phyloP scores from a whole-genome alignment of 2,113 vertebrate species.

The Budorcas taxicolor region DNA sequence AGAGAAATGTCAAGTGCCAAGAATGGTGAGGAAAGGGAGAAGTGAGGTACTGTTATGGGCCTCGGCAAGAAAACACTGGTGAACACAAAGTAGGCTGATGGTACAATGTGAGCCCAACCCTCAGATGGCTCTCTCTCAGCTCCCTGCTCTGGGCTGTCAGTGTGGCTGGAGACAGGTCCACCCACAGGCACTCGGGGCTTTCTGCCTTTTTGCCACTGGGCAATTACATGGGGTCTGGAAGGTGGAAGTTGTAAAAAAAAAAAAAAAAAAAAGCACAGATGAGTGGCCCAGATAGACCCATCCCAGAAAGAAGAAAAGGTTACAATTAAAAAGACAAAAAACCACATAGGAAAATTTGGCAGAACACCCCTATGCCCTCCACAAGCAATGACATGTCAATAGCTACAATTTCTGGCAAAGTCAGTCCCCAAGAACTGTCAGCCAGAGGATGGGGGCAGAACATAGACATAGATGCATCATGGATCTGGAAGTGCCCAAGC shows the following conservation, averaged over 20 bases:
- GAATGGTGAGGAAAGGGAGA: neutral
- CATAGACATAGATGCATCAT: rapidly evolving
- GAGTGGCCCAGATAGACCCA: neutral
- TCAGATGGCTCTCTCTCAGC: neutral
- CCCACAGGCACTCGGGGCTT: neutral
- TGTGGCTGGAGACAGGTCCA: neutral
- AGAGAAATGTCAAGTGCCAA: neutral
- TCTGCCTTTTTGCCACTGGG: neutral
- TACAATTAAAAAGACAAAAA: neutral
- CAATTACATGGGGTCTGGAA: neutral
- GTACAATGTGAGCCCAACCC: neutral
- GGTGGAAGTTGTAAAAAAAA: neutral
- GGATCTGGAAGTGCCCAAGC: neutral
- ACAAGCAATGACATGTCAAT: rapidly evolving
- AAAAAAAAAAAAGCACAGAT: neutral
- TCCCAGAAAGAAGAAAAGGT: neutral
- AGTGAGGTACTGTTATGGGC: rapidly evolving
- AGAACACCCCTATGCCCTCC: neutral
- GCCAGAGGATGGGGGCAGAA: neutral
- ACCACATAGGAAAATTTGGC: neutral
- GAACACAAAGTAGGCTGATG: rapidly evolving
- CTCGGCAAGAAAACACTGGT: neutral
- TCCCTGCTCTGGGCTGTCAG: neutral
- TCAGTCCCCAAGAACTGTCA: neutral
- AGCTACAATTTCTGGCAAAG: neutral